phyloP scores from a whole-genome alignment of 2,888 invertebrate genomes.

The Hedychridium roseum region DNA sequence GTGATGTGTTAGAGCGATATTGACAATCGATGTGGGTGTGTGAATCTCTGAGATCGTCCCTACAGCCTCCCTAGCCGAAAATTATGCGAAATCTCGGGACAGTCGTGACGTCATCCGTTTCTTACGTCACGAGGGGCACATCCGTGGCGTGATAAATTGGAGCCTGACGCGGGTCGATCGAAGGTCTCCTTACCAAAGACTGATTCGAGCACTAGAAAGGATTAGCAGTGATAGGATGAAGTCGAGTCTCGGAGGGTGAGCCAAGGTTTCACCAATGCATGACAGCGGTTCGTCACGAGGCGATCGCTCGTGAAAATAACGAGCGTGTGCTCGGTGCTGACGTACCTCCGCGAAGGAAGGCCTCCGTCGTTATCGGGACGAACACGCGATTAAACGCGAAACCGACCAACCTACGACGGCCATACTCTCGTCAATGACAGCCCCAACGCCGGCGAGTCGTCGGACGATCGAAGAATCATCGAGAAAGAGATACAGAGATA shows the following conservation, averaged over 20 bases:
- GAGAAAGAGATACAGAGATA: slow-evolving; percentile 13
- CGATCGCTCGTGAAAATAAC: slow-evolving; percentile 9
- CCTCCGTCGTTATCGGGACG: too few species aligned
- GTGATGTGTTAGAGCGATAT: too few species aligned
- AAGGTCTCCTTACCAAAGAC: too few species aligned
- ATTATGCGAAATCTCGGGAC: neutral
- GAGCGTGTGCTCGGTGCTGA: slow-evolving; percentile 7
- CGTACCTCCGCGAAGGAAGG: slow-evolving; percentile 2
- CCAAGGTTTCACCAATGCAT: too few species aligned
- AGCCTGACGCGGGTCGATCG: too few species aligned
- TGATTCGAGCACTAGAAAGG: too few species aligned
- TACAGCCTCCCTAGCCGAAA: neutral
- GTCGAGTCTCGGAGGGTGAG: too few species aligned
- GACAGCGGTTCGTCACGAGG: slow-evolving; percentile 10
- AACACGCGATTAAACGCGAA: slow-evolving; percentile 16
- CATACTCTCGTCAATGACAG: slow-evolving; percentile 27
- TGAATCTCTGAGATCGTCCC: slow-evolving; percentile 2
- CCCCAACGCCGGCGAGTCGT: slow-evolving; percentile 27
- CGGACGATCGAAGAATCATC: slow-evolving; percentile 20
- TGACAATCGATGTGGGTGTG: neutral
- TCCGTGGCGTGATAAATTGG: too few species aligned
- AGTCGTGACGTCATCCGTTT: neutral
- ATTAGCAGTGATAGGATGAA: too few species aligned
- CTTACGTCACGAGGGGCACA: too few species aligned
- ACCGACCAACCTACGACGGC: slow-evolving; percentile 19